Evolutionary conservation across 1,140 invertebrate genomes (phyloP).

Genomic region (honey bee (Apis mellifera)): DNA sequence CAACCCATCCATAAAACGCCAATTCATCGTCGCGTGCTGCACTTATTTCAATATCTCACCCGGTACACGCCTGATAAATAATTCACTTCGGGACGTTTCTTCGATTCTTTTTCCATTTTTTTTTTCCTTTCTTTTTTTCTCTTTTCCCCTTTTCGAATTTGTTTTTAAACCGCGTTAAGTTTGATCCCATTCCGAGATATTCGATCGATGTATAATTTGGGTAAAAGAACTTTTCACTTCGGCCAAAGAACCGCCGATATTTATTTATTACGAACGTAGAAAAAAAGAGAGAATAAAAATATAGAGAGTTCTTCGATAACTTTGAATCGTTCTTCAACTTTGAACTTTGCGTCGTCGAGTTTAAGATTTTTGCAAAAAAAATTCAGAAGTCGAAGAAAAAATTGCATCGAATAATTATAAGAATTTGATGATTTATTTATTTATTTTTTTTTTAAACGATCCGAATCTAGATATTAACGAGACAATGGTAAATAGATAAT

Average conservation of each 20-base stretch:
- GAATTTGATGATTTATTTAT: slow-evolving; percentile 25
- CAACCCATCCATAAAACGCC: slow-evolving; percentile 16
- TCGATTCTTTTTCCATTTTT: background rate
- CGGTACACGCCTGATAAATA: slow-evolving; percentile 4
- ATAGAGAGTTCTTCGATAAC: too few relatives aligned
- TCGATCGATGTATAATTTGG: background rate
- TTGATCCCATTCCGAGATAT: background rate
- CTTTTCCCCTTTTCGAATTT: background rate
- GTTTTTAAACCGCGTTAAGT: background rate
- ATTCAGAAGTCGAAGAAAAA: too few relatives aligned
- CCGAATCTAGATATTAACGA: slow-evolving; percentile 15
- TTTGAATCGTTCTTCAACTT: too few relatives aligned
- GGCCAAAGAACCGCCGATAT: too few relatives aligned
- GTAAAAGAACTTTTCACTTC: too few relatives aligned
- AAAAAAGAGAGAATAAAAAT: too few relatives aligned
- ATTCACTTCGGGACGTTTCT: slow-evolving; percentile 2
- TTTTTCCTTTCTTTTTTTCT: background rate
- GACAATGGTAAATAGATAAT: slow-evolving; percentile 28
- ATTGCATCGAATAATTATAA: background rate
- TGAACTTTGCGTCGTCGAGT: too few relatives aligned
- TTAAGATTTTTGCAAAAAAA: too few relatives aligned
- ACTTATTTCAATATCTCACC: slow-evolving; percentile 21
- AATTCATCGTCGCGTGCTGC: slow-evolving; percentile 25
- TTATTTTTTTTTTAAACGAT: slow-evolving; percentile 6
- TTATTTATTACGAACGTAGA: too few relatives aligned